These are phyloP conservation scores for Geodia barretti DNA, from an alignment of 37 sponge, comb jelly and placozoan species.

Conservation along the genomic window DNA sequence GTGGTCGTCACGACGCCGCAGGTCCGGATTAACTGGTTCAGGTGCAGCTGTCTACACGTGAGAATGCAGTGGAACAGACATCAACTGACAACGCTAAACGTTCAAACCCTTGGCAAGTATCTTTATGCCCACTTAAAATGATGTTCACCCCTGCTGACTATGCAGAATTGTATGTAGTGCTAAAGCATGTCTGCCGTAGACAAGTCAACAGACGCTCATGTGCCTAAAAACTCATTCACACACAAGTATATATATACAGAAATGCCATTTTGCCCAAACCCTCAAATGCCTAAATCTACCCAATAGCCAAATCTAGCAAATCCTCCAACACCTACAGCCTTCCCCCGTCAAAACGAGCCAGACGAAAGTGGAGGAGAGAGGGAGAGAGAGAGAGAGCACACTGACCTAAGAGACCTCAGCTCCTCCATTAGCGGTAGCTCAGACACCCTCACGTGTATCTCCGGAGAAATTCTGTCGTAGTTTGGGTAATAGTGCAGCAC, in stretches of 20 bases:
- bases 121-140: no score
- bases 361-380: not conserved
- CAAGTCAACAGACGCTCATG: no score
- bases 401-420: slow-evolving; percentile 89
- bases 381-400: not conserved
- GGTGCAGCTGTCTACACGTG: slow-evolving; percentile 86
- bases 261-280: no score
- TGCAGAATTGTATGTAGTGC: no score
- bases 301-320: no score
- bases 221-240: no score
- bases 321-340: no score
- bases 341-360: no score
- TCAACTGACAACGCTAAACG: not conserved
- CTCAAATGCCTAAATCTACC: no score
- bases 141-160: no score
- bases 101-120: not conserved
- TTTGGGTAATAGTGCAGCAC: slow-evolving; percentile 92
- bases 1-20: slow-evolving; percentile 91
- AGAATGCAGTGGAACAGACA: not conserved
- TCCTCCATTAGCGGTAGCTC: slow-evolving; percentile 99
- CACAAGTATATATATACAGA: no score
- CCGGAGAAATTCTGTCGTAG: slow-evolving; percentile 86
- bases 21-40: slow-evolving; percentile 97
- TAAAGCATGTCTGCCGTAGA: no score
- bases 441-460: slow-evolving; percentile 91